phyloP scores from a whole-genome alignment of 2,797 vertebrate species.

The Carapus acus region DNA sequence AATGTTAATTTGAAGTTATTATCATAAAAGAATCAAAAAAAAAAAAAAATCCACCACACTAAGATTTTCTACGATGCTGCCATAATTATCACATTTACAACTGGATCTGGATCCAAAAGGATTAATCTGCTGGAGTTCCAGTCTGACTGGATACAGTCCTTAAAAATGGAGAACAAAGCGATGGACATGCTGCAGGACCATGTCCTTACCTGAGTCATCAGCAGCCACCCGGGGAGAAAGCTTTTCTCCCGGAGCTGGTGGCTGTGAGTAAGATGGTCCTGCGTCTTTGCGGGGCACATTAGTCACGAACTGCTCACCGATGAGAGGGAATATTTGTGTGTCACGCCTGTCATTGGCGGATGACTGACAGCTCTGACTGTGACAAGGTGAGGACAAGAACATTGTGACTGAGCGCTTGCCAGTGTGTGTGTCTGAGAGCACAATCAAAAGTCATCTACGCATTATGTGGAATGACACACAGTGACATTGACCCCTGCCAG shows the following conservation, averaged over 20 bases:
- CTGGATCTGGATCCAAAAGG: too few species aligned
- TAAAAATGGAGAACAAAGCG: too few species aligned
- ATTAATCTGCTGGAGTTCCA: too few species aligned
- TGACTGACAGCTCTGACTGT: conserved; percentile 55
- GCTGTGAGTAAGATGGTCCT: conserved; percentile 49
- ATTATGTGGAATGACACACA: conserved; percentile 2
- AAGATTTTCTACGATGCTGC: too few species aligned
- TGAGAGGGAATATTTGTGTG: conserved; percentile 41
- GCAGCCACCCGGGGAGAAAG: conserved; percentile 1
- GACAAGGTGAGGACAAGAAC: conserved; percentile 53
- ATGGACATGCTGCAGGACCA: too few species aligned
- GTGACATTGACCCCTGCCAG: conserved; percentile 19
- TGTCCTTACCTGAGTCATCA: conserved; percentile 35
- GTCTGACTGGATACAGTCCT: too few species aligned
- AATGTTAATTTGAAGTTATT: too few species aligned
- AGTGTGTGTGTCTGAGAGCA: neutral
- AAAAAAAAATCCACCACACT: too few species aligned
- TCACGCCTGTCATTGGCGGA: conserved; percentile 50
- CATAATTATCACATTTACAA: too few species aligned
- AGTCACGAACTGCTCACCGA: conserved; percentile 55
- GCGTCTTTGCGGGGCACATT: conserved; percentile 48
- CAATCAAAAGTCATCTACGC: neutral
- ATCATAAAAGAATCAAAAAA: too few species aligned
- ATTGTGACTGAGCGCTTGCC: conserved; percentile 1
- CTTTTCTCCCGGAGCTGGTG: conserved; percentile 26